phyloP scores from a whole-genome alignment of 2,797 vertebrate genomes.

The Takifugu ocellatus region DNA sequence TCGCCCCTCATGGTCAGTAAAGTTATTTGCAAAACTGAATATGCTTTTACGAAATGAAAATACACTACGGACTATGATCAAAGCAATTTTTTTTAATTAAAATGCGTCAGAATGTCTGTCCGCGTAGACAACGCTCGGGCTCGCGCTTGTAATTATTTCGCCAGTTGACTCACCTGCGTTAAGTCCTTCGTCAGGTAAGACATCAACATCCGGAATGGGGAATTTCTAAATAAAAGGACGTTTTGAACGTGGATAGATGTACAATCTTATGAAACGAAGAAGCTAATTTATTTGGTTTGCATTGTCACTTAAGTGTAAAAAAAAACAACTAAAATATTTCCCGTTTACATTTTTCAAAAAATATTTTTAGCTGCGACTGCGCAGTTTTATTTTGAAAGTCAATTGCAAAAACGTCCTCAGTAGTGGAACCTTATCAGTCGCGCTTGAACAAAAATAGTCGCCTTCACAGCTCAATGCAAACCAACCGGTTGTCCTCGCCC shows the following conservation, averaged over 20 bases:
- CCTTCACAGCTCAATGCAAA: conserved; percentile 30
- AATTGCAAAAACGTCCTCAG: neutral
- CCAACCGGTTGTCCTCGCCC: conserved; percentile 46
- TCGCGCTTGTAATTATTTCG: neutral
- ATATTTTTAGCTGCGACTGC: no score
- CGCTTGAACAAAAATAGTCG: neutral
- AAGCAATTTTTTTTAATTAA: neutral
- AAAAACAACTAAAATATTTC: no score
- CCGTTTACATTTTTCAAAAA: no score
- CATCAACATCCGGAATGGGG: fast-evolving
- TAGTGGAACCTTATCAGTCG: no score
- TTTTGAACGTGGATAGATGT: no score
- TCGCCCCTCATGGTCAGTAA: conserved; percentile 32
- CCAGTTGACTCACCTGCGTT: conserved; percentile 27
- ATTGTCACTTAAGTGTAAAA: no score
- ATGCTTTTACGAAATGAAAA: neutral
- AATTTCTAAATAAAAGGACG: conserved; percentile 38
- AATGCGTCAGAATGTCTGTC: neutral
- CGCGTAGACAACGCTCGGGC: fast-evolving
- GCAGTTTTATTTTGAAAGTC: conserved; percentile 30
- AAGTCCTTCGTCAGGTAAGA: fast-evolving
- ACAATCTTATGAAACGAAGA: no score
- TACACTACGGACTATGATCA: neutral
- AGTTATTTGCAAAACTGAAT: no score
- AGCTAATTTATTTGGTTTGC: no score